Evolutionary conservation across 2,888 invertebrate genomes (phyloP).

Genomic region (Agrilus cyanescens): DNA sequence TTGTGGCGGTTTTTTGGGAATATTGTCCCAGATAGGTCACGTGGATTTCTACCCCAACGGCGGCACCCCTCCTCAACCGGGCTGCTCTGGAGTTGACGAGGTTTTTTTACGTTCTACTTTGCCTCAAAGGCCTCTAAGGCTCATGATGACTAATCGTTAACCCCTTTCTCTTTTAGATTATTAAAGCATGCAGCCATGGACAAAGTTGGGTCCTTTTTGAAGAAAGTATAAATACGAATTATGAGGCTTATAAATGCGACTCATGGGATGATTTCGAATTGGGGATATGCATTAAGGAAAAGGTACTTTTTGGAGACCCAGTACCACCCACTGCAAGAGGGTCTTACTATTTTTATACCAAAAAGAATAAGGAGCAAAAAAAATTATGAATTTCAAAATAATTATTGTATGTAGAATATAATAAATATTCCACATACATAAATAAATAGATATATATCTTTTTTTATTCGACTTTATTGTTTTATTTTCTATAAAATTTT

Average conservation of each 20-base stretch:
- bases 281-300: not conserved
- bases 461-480: no score
- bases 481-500: no score
- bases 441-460: no score
- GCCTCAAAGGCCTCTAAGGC: no score
- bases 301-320: conserved; percentile 2
- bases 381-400: no score
- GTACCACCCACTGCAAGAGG: conserved; percentile 1
- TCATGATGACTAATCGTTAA: not conserved
- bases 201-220: conserved; percentile 14
- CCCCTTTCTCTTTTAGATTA: conserved; percentile 10
- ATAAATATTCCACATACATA: no score
- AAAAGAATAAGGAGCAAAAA: no score
- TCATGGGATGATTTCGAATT: conserved; percentile 4
- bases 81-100: conserved; percentile 2
- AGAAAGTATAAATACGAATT: conserved; percentile 11
- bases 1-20: conserved; percentile 54
- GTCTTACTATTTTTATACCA: conserved; percentile 1
- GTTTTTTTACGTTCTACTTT: not conserved
- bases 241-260: conserved; percentile 12
- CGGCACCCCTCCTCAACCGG: conserved; percentile 25
- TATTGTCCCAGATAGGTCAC: conserved; percentile 45
- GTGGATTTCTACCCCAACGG: conserved; percentile 56
- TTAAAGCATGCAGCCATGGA: conserved; percentile 15
- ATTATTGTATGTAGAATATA: no score